Base-by-base conservation (phyloP, 2,113 vertebrate species). In the Mustela nigripes region DNA sequence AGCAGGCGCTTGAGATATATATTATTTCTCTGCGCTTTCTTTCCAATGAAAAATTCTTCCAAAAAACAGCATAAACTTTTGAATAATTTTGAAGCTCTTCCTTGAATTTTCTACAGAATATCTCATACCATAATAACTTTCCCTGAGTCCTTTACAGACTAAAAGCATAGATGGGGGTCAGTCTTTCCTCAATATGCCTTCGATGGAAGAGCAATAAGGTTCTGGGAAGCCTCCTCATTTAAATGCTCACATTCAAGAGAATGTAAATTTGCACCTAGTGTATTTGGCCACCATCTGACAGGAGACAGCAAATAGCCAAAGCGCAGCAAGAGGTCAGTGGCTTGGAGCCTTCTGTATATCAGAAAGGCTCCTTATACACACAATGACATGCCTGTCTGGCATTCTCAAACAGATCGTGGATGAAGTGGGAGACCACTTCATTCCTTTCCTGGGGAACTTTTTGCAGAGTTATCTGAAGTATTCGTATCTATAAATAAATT, bases 171-270 rank as follows among this genome's bases (percentile, higher is more conserved):
- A 63, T 12, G 3, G 11, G 28, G 19, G 45, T 65, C 36, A 88
- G 12, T 80, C 11, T 78, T 91, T 85, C 48, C 31, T 95, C 28
- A 86, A 58, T 45, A 73, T 74, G 62, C 74, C 82, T 93, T 94
- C 91, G 31, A 53, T 88, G 12, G n/a, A 97, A 85, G 45, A 89
- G 15, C 50, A 89, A 95, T 12, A 21, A 82, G 18, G 8, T 89
- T 97, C 92, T 91, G 86, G 69, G 48, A 96, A 79, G 33, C 2
- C 33, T 91, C 26, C 11, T 97, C 19, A 74, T 1, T 74, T 85
- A 67, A 94, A 94, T 24, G 4, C 45, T 94, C 73, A 60, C 91
- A 73, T 33, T 6, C 36, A 89, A 69, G 11, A 83, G 15, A 6
- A 78, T 11, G 42, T 36, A 69, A 48, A 56, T 91, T 76, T 86